A percentile compares a stretch with the other conserved stretches of the same genome.
Evolutionary conservation across 2,113 vertebrate species (phyloP).

Genomic region (Clarias magur): DNA sequence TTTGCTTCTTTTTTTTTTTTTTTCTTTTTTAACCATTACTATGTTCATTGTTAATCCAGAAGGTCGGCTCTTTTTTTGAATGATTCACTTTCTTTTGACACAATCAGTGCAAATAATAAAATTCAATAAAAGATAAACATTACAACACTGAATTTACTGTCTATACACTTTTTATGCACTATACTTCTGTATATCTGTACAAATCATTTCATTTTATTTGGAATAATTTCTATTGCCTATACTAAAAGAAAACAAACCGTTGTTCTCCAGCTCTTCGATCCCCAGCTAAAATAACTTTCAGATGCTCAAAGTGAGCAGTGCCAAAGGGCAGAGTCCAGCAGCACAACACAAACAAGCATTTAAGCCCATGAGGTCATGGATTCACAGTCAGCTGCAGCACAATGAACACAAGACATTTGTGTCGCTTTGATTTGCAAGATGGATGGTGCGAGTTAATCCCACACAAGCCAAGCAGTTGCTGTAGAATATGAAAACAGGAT

Average conservation of each 20-base stretch:
- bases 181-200: not conserved
- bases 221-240: not conserved
- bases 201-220: not conserved
- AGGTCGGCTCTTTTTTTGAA: not conserved
- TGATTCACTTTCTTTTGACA: not conserved
- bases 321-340: conserved; percentile 67
- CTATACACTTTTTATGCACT: not conserved
- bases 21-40: not conserved
- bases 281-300: not conserved
- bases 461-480: conserved; percentile 31
- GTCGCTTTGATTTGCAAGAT: conserved; percentile 5
- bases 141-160: not conserved
- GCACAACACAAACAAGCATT: conserved; percentile 67
- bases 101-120: not conserved
- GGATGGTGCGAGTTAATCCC: conserved; percentile 18
- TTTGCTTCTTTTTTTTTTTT: not conserved
- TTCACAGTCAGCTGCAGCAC: conserved; percentile 39
- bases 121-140: conserved; percentile 1
- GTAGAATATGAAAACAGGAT: conserved; percentile 36
- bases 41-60: not conserved
- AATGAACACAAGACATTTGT: conserved; percentile 41
- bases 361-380: conserved; percentile 65
- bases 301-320: not conserved
- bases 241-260: not conserved
- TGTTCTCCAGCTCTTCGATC: not conserved